These are phyloP conservation scores for Drosophila bifasciata DNA, from an alignment of 1,140 invertebrate species.

Conservation along the genomic window DNA sequence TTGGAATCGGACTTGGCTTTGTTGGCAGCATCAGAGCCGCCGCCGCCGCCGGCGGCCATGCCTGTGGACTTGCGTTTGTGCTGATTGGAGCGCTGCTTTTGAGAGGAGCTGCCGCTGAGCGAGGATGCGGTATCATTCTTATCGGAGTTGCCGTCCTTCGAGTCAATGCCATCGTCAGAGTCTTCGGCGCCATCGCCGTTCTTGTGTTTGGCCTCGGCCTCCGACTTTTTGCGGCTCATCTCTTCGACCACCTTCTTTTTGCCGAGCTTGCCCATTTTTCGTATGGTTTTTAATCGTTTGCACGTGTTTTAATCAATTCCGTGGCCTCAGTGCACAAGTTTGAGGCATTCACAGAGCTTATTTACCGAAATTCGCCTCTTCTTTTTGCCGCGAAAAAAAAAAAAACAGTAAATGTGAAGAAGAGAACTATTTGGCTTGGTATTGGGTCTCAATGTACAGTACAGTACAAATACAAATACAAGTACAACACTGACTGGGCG, in stretches of 20 bases:
- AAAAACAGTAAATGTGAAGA: too few species aligned
- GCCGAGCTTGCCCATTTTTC: constrained; percentile 53
- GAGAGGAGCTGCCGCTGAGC: neutral
- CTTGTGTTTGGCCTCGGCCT: constrained; percentile 20
- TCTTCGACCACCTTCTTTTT: constrained; percentile 53
- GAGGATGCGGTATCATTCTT: constrained; percentile 23
- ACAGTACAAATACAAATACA: too few species aligned
- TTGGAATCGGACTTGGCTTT: constrained; percentile 17
- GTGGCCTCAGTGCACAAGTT: too few species aligned
- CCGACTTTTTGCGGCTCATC: constrained; percentile 36
- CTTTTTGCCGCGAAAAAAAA: too few species aligned
- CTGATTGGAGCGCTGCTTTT: constrained; percentile 4
- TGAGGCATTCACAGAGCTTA: too few species aligned
- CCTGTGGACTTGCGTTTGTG: constrained; percentile 1
- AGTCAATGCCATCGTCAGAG: constrained; percentile 35
- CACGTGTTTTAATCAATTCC: too few species aligned
- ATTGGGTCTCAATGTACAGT: too few species aligned
- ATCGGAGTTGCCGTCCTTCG: neutral
- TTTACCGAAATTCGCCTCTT: too few species aligned
- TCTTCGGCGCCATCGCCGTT: constrained; percentile 38
- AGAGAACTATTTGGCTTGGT: too few species aligned
- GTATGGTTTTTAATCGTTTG: too few species aligned
- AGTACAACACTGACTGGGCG: too few species aligned
- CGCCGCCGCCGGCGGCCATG: neutral
- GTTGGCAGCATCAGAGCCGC: too few species aligned